Base-by-base conservation (phyloP, 2,113 vertebrate species). In the Gobio gobio region DNA sequence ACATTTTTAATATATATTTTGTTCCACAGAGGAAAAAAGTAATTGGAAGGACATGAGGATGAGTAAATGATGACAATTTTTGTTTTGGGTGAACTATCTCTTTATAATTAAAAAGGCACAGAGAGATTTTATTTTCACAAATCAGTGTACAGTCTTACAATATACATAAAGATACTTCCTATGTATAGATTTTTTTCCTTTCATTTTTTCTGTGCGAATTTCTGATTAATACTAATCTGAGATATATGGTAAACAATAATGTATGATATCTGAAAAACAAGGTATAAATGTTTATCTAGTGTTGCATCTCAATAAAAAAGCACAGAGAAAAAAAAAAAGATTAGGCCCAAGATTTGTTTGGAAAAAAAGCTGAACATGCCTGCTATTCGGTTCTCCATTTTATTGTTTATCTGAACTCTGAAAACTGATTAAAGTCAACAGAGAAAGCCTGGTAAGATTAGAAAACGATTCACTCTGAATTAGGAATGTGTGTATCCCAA, bases 371-470 rank as follows among this genome's bases (percentile, higher is more conserved):
- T 40, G 3, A 40, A 10, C 49, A 22, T 51, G 45, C 14, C 45
- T 29, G 7, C 73, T 75, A 24, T 75, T 51, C 3, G n/a, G 14
- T 29, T 49, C 47, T 45, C 78, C 14, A 4, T 3, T 63, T 64
- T 61, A 63, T 45, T 18, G 1, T 64, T 10, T 64, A 47, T 64
- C 36, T 33, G 58, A 47, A 49, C 43, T 64, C 51, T 49, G 72
- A 74, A 78, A 58, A 64, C 59, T 80, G 61, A 79, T 81, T 66
- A 70, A 54, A 82, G 64, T 56, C 49, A 56, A 70, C 49, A 56
- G 49, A 56, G 80, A 20, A 72, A 72, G 66, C 33, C 64, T 82
- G 80, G 64, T 58, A 54, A 56, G 63, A 82, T 82, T 72, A 72
- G 64, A 58, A 43, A 73, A 72, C 29, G 6, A 58, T 83, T 83